A percentile compares a stretch with the other conserved stretches of the same genome.
Evolutionary conservation across 1,140 invertebrate genomes (phyloP).

Genomic region (Drosophila erecta): DNA sequence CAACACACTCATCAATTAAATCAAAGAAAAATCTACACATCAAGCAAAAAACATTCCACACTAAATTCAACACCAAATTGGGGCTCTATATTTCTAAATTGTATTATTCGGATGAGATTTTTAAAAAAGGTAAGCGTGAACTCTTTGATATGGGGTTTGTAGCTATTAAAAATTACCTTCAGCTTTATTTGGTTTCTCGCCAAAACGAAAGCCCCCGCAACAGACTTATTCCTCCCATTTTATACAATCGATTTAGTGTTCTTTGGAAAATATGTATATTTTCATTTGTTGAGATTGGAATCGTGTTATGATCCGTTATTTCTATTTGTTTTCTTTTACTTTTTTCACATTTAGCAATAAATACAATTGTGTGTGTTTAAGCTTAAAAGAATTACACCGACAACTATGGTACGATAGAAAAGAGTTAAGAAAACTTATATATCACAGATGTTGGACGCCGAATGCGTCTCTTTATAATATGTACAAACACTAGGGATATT

Average conservation of each 20-base stretch:
- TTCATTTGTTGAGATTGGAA: conserved; percentile 54
- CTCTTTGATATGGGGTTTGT: too few relatives aligned
- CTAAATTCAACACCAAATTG: too few relatives aligned
- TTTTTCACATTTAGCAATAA: conserved; percentile 60
- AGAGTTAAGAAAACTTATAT: conserved; percentile 81
- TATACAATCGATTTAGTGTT: conserved; percentile 11
- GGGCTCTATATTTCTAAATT: too few relatives aligned
- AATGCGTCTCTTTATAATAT: conserved; percentile 43
- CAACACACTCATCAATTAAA: background rate
- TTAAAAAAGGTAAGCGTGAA: too few relatives aligned
- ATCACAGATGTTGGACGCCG: conserved; percentile 72
- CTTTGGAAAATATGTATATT: conserved; percentile 61
- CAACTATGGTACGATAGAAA: conserved; percentile 71
- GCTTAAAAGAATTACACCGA: conserved; percentile 43
- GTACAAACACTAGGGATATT: conserved; percentile 46
- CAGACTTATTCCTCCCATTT: background rate
- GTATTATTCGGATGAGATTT: too few relatives aligned
- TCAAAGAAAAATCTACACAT: background rate
- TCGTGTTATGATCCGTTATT: conserved; percentile 17
- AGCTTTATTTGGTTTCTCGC: too few relatives aligned
- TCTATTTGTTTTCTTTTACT: conserved; percentile 25
- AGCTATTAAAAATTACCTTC: too few relatives aligned
- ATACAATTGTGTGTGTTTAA: conserved; percentile 49
- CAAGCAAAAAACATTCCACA: background rate
- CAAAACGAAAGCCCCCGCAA: too few relatives aligned